These are phyloP conservation scores for Stylophora pistillata DNA, from an alignment of 64 coral and sea anemone species.

Conservation along the genomic window DNA sequence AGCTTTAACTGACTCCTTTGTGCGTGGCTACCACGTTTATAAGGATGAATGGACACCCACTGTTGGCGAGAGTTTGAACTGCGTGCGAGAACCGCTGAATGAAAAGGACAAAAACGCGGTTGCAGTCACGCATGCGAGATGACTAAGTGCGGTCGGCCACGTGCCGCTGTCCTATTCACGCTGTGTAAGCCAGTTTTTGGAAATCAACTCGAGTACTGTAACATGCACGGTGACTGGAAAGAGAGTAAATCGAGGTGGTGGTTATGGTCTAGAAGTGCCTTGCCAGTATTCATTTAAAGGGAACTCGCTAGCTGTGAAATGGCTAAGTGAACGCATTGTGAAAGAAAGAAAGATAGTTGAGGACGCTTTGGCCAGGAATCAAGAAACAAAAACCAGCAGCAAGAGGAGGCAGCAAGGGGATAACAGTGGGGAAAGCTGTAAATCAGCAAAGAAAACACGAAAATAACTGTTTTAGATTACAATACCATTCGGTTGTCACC, in stretches of 20 bases:
- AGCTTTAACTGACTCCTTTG: too few relatives aligned
- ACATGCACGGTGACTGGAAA: too few relatives aligned
- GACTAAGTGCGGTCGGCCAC: too few relatives aligned
- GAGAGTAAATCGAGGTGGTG: too few relatives aligned
- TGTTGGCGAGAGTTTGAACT: conserved; percentile 34
- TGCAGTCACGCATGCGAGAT: too few relatives aligned
- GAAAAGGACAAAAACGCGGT: conserved; percentile 14
- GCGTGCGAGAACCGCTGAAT: conserved; percentile 18
- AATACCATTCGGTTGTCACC: conserved; percentile 30
- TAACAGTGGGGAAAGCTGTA: conserved; percentile 46
- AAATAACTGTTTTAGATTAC: conserved; percentile 37
- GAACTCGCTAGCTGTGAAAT: conserved; percentile 45
- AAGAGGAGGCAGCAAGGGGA: conserved; percentile 28
- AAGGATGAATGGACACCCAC: conserved; percentile 31
- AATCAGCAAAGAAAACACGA: conserved; percentile 29
- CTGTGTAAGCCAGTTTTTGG: too few relatives aligned
- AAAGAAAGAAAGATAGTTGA: conserved; percentile 42
- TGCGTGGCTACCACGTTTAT: too few relatives aligned
- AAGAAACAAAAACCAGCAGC: conserved; percentile 32
- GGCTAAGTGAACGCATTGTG: conserved; percentile 29
- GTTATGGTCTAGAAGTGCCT: too few relatives aligned
- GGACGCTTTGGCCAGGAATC: conserved; percentile 33
- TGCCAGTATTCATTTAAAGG: too few relatives aligned
- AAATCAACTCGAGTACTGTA: too few relatives aligned
- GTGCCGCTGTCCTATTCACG: too few relatives aligned